Evolutionary conservation across 2,113 vertebrate genomes (phyloP).

Genomic region (Malurus cyaneus): DNA sequence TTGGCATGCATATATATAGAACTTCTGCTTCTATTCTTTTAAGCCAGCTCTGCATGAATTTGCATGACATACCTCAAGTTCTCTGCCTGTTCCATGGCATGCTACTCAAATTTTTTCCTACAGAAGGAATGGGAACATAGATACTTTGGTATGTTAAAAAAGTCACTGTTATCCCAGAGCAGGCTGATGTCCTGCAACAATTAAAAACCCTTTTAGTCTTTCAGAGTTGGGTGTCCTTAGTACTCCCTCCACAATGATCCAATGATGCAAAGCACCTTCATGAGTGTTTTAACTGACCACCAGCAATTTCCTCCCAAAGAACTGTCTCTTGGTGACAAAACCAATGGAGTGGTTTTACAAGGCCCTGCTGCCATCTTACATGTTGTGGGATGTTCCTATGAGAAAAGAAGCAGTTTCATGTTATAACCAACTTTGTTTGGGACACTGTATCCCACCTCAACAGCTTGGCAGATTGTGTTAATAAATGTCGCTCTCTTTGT

Average conservation of each 20-base stretch:
- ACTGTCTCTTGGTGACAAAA: background rate
- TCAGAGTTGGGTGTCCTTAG: background rate
- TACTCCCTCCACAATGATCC: background rate
- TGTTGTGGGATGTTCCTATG: background rate
- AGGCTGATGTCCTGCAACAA: background rate
- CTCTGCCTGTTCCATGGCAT: constrained; percentile 1
- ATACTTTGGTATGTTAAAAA: background rate
- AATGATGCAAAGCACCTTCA: background rate
- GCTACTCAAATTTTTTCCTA: constrained; percentile 14
- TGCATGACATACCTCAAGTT: constrained; percentile 39
- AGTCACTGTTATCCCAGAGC: background rate
- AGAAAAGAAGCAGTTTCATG: background rate
- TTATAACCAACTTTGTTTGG: background rate
- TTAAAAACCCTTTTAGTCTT: background rate
- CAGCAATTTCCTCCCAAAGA: background rate
- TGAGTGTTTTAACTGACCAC: background rate
- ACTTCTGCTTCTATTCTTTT: constrained; percentile 55
- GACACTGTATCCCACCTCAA: background rate
- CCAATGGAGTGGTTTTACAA: background rate
- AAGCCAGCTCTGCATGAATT: constrained; percentile 46
- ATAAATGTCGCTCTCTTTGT: background rate
- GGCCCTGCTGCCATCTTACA: background rate
- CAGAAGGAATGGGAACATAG: background rate
- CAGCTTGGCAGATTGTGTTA: background rate
- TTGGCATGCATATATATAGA: constrained; percentile 42